Percentiles rank a stretch among this genome's conserved stretches.
Evolutionary conservation across 2,113 vertebrate genomes (phyloP).

Genomic region (Gulo gulo): DNA sequence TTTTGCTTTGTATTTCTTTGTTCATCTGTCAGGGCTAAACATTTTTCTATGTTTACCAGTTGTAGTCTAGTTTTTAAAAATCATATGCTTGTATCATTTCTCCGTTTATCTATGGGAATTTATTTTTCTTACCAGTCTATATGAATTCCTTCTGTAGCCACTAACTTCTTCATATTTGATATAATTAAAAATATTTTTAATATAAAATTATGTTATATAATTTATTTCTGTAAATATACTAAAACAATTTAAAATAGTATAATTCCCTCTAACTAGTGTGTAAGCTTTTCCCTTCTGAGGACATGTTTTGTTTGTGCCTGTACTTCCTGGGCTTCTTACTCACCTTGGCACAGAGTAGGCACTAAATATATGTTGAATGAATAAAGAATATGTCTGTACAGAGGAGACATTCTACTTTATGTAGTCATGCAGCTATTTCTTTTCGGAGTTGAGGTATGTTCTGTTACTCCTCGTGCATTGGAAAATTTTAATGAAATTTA

Average conservation of each 20-base stretch:
- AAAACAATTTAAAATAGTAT: neutral
- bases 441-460: neutral
- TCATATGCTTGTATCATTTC: constrained; percentile 4
- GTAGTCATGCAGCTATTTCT: neutral
- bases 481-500: constrained; percentile 26
- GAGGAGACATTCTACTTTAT: constrained; percentile 1
- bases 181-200: constrained; percentile 17
- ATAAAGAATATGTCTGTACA: neutral
- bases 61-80: constrained; percentile 6
- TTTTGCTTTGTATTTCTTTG: constrained; percentile 31
- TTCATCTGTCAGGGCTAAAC: neutral
- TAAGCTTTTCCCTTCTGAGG: neutral
- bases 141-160: neutral
- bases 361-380: neutral
- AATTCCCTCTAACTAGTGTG: neutral
- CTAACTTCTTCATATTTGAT: neutral
- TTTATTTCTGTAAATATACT: neutral
- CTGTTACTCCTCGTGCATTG: neutral
- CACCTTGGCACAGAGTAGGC: neutral
- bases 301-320: neutral
- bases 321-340: constrained; percentile 1
- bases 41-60: constrained; percentile 4
- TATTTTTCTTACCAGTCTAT: constrained; percentile 11
- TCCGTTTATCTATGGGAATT: neutral
- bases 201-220: neutral